A percentile compares a stretch with the other conserved stretches of the same genome.
Evolutionary conservation across 2,113 vertebrate species (phyloP).

Genomic region (Harpagus bidentatus): DNA sequence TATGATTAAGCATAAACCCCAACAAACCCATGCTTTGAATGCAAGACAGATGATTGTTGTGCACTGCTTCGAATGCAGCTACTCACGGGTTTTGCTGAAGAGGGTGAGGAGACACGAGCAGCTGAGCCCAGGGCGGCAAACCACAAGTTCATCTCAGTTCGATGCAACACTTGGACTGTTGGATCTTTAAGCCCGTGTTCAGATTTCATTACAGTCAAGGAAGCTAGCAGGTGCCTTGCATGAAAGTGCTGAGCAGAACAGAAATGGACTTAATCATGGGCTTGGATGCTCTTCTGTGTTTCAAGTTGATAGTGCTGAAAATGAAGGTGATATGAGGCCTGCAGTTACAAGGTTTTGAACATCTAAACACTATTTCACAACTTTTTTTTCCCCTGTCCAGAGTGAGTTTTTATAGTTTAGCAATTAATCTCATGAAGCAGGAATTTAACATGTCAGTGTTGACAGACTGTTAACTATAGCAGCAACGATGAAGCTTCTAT

Average conservation of each 20-base stretch:
- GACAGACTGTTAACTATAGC: conserved; percentile 19
- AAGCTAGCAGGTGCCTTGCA: neutral
- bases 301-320: neutral
- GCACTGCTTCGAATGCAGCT: neutral
- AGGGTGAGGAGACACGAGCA: neutral
- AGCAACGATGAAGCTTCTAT: conserved; percentile 36
- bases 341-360: neutral
- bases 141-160: neutral
- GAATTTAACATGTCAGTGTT: conserved; percentile 1
- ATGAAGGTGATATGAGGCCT: neutral
- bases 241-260: neutral
- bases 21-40: neutral
- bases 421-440: conserved; percentile 20
- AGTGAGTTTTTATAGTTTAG: conserved; percentile 3
- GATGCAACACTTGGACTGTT: neutral
- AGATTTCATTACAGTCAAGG: neutral
- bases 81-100: neutral
- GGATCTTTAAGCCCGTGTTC: neutral
- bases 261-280: neutral
- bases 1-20: neutral
- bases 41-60: neutral
- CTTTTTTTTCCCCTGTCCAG: neutral
- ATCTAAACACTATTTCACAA: neutral
- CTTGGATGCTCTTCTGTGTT: neutral
- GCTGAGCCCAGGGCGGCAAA: neutral